Evolutionary conservation across 2,888 invertebrate genomes (phyloP).

Genomic region (Rhagophthalmus giganteus): DNA sequence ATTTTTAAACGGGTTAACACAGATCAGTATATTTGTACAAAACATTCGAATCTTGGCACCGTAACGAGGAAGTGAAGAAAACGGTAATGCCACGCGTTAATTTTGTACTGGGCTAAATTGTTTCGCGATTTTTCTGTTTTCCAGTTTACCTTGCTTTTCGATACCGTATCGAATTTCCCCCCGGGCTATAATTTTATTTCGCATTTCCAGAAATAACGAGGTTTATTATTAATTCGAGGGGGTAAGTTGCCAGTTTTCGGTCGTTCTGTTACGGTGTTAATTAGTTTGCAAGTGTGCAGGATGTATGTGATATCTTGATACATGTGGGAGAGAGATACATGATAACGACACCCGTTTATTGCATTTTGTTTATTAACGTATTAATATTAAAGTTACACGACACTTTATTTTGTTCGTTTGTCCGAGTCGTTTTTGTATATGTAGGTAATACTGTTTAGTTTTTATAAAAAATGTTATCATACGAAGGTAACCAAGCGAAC

Average conservation of each 20-base stretch:
- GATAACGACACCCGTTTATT: slow-evolving; percentile 29
- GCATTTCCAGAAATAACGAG: no score
- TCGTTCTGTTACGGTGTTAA: no score
- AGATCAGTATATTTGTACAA: neutral
- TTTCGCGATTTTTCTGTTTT: neutral
- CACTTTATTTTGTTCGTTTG: slow-evolving; percentile 21
- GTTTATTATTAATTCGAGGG: no score
- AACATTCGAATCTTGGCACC: neutral
- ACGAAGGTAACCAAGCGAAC: no score
- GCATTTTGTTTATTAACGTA: slow-evolving; percentile 24
- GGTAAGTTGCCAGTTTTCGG: no score
- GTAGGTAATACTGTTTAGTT: neutral
- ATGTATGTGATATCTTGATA: slow-evolving; percentile 38
- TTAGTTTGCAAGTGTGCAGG: slow-evolving; percentile 35
- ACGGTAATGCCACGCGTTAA: neutral
- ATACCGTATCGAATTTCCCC: neutral
- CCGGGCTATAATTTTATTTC: no score
- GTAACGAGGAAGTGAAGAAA: neutral
- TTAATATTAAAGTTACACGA: slow-evolving; percentile 25
- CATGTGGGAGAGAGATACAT: slow-evolving; percentile 38
- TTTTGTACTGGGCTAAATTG: neutral
- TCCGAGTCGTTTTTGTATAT: neutral
- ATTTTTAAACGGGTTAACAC: neutral
- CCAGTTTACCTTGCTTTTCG: neutral
- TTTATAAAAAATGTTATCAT: slow-evolving; percentile 2